Percentiles rank a stretch among this genome's conserved stretches.
These are phyloP conservation scores for Octonoba sinensis DNA, from an alignment of 2,888 invertebrate species.

Conservation along the genomic window DNA sequence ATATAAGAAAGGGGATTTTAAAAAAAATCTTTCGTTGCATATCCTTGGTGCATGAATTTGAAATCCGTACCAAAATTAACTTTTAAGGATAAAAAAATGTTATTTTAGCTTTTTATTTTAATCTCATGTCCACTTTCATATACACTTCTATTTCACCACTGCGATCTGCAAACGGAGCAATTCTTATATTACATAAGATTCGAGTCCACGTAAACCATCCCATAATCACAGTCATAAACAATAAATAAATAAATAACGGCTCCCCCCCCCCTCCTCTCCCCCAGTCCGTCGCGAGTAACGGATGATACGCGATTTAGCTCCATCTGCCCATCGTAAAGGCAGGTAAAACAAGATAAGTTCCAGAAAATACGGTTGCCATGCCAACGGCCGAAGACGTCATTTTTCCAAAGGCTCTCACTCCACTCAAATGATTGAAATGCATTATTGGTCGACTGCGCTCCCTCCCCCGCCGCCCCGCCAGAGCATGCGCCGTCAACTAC, in stretches of 20 bases:
- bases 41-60: no score
- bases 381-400: constrained; percentile 60
- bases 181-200: no score
- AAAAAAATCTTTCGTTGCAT: no score
- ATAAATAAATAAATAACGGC: constrained; percentile 49
- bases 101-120: no score
- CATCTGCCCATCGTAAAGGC: constrained; percentile 64
- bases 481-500: constrained; percentile 32
- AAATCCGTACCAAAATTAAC: no score
- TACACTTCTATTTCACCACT: no score
- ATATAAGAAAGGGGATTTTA: no score
- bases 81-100: no score
- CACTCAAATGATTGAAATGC: constrained; percentile 65
- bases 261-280: neutral
- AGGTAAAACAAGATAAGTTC: constrained; percentile 63
- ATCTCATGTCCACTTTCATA: no score
- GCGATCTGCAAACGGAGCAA: no score
- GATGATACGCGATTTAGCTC: constrained; percentile 46
- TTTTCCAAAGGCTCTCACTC: constrained; percentile 61
- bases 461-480: constrained; percentile 6
- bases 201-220: constrained; percentile 8
- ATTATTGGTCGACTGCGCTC: constrained; percentile 56
- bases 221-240: constrained; percentile 22
- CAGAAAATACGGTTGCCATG: constrained; percentile 56
- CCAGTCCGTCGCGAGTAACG: constrained; percentile 14